Evolutionary conservation across 2,113 vertebrate genomes (phyloP), one percentile per base, ranked within the genome.

Genomic region (Rallus limicola): DNA sequence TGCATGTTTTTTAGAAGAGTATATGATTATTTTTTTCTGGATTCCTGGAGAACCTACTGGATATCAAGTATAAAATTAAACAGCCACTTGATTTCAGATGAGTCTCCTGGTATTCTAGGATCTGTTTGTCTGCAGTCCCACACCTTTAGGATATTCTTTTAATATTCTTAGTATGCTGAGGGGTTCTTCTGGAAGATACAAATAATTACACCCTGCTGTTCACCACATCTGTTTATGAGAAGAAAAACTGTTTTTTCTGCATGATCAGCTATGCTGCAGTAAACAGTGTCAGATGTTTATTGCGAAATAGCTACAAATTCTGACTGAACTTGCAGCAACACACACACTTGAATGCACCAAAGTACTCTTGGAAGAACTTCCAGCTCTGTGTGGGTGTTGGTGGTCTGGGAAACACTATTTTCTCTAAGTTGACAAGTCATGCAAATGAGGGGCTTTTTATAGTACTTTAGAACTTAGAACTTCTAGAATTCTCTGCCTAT

Each of bases 161-260:
- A 42, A 28, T 34, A 50, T 81, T 75, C 48, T 94, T 96, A 67
- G 75, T 77, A 69, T 56, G 60, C 88, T 75, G 82, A 80, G 25
- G 50, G 25, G 2, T 90, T 92, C 50, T 63, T 92, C 72, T 90
- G 78, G 87, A 95, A 52, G 69, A 69, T 36, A 19, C 33, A 93
- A 88, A 93, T 92, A 96, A 95, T 95, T 96, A 85, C 36, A 72
- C 50, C 77, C 81, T 97, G 92, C 90, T 81, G 65, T 46, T 96
- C 92, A 91, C 78, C 88, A 93, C 93, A 97, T 92, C 81, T 92
- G 93, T 56, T 95, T 88, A 64, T 53, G 68, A 89, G 91, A 97
- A 92, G 11, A 90, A 63, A 65, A 97, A 90, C 63, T 17, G 29
- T 42, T 34, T 70, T 94, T 95, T 90, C 84, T 94, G 62, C 62